Percentiles rank a stretch among this genome's conserved stretches.
Evolutionary conservation across 2,113 vertebrate species (phyloP).

Genomic region (Phyllostomus hastatus): DNA sequence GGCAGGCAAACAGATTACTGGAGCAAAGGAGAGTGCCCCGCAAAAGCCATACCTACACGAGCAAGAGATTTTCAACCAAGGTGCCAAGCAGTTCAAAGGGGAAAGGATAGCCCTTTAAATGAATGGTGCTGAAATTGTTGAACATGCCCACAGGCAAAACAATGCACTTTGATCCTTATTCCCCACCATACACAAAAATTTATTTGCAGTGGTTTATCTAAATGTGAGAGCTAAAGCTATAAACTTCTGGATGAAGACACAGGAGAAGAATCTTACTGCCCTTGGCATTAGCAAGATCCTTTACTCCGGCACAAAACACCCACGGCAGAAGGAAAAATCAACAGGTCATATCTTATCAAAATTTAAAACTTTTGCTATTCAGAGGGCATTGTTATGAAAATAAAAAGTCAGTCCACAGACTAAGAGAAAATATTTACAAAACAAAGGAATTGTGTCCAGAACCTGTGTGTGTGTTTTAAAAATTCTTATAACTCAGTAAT

Average conservation of each 20-base stretch:
- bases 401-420: background rate
- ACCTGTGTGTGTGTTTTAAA: background rate
- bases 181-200: background rate
- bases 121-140: background rate
- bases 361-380: background rate
- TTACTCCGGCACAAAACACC: background rate
- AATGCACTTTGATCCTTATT: background rate
- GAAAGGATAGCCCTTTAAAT: background rate
- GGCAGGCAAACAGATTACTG: background rate
- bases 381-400: background rate
- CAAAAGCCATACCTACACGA: background rate
- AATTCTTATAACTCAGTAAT: background rate
- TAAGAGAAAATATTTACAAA: background rate
- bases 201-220: background rate
- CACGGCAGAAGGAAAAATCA: background rate
- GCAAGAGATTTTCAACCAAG: background rate
- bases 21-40: background rate
- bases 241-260: background rate
- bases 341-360: background rate
- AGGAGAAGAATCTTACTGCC: background rate
- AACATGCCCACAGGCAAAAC: background rate
- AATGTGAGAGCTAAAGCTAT: background rate
- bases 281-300: background rate
- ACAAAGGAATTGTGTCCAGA: background rate
- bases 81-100: background rate